A percentile compares a stretch with the other conserved stretches of the same genome.
These are phyloP conservation scores for Cherax quadricarinatus DNA, from an alignment of 1,140 invertebrate genomes.

Conservation along the genomic window DNA sequence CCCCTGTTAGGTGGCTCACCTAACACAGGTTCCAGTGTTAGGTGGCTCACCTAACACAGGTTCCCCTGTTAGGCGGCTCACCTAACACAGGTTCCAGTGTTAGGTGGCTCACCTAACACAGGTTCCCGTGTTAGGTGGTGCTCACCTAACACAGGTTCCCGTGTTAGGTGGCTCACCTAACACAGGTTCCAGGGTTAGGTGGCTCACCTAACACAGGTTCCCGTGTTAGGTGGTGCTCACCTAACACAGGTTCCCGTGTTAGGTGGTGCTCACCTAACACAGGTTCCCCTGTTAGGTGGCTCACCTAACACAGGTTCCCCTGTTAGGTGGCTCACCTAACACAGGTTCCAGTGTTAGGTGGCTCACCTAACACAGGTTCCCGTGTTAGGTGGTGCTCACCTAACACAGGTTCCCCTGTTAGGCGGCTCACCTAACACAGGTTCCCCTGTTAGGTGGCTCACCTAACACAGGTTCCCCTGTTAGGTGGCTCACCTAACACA, in stretches of 20 bases:
- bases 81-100: background rate
- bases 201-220: background rate
- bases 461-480: background rate
- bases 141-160: background rate
- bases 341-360: background rate
- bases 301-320: background rate
- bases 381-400: background rate
- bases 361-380: background rate
- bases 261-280: background rate
- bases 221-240: background rate
- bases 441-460: background rate
- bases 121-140: too few relatives aligned
- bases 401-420: background rate
- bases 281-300: background rate
- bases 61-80: background rate
- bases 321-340: background rate
- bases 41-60: background rate
- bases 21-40: background rate
- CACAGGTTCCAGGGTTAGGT: background rate
- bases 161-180: background rate
- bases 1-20: background rate
- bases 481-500: background rate
- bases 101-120: background rate
- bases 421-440: background rate
- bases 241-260: background rate